phyloP scores from a whole-genome alignment of 2,113 vertebrate species.

The Electrona antarctica region DNA sequence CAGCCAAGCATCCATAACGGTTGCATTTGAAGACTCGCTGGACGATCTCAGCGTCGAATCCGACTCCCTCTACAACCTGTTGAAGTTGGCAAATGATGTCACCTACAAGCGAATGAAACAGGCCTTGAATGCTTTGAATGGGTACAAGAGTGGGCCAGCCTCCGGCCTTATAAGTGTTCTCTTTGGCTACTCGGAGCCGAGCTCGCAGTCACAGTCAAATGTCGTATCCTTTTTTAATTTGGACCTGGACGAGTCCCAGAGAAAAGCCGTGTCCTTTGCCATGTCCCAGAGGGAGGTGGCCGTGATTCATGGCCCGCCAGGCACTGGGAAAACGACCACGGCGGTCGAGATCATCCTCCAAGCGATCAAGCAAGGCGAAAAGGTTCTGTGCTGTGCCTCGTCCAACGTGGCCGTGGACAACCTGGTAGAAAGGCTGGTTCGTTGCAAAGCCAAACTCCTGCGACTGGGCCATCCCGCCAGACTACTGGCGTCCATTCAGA shows the following conservation, averaged over 20 bases:
- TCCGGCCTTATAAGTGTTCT: conserved; percentile 84
- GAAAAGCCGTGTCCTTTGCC: conserved; percentile 87
- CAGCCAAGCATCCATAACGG: conserved; percentile 76
- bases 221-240: conserved; percentile 78
- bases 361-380: conserved; percentile 86
- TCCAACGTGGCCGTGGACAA: conserved; percentile 97
- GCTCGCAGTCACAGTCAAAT: conserved; percentile 67
- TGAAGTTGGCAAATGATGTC: conserved; percentile 92
- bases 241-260: conserved; percentile 88
- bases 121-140: conserved; percentile 85
- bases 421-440: conserved; percentile 88
- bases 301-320: conserved; percentile 93
- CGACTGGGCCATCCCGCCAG: conserved; percentile 93
- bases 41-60: conserved; percentile 78
- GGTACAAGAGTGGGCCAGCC: conserved; percentile 83
- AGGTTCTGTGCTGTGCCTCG: conserved; percentile 94
- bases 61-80: conserved; percentile 82
- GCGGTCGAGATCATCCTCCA: conserved; percentile 93
- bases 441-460: conserved; percentile 75
- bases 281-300: conserved; percentile 92
- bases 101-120: conserved; percentile 91
- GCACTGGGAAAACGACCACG: conserved; percentile 96
- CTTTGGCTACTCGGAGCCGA: conserved; percentile 82
- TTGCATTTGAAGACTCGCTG: conserved; percentile 88
- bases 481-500: conserved; percentile 88